phyloP scores from a whole-genome alignment of 2,888 invertebrate species.

The Protodeltote pygarga region DNA sequence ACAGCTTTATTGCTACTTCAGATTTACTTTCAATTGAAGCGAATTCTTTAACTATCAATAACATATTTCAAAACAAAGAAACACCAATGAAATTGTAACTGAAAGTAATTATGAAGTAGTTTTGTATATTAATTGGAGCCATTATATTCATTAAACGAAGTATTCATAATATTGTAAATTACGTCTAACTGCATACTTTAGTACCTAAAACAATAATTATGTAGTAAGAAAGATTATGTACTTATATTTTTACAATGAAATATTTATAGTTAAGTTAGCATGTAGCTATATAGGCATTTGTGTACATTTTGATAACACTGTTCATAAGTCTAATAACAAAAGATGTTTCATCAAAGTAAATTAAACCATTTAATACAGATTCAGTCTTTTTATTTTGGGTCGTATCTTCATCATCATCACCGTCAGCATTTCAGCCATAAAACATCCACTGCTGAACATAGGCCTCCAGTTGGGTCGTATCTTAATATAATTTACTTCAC shows the following conservation, averaged over 20 bases:
- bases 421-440: too few species aligned
- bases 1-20: conserved; percentile 21
- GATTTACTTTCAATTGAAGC: conserved; percentile 25
- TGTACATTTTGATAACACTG: conserved; percentile 81
- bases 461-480: conserved; percentile 15
- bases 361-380: conserved; percentile 75
- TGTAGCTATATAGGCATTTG: conserved; percentile 72
- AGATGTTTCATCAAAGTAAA: conserved; percentile 75
- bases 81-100: background rate
- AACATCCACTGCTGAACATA: too few species aligned
- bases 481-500: conserved; percentile 30
- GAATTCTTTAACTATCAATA: background rate
- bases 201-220: conserved; percentile 59
- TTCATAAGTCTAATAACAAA: conserved; percentile 64
- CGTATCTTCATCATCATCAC: conserved; percentile 8
- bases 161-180: conserved; percentile 54
- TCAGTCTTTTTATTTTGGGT: conserved; percentile 76
- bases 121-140: conserved; percentile 52
- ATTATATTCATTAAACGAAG: conserved; percentile 51
- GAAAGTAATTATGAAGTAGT: conserved; percentile 29
- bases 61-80: background rate
- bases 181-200: conserved; percentile 61
- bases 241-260: conserved; percentile 83
- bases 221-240: conserved; percentile 67
- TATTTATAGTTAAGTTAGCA: conserved; percentile 73